A percentile compares a stretch with the other conserved stretches of the same genome.
These are phyloP conservation scores for Solea solea DNA, from an alignment of 2,113 vertebrate species.

Conservation along the genomic window DNA sequence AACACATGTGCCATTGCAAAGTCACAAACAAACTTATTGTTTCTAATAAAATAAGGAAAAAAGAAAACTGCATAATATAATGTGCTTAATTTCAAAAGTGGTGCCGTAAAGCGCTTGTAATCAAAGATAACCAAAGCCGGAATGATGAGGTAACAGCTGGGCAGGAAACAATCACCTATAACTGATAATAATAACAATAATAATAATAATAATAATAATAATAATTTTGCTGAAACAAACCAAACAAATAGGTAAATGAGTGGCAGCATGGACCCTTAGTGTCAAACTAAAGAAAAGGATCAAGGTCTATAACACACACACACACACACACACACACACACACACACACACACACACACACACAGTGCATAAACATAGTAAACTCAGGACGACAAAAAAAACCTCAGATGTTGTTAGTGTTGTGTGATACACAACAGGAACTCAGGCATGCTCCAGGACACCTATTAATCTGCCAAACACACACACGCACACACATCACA, in stretches of 20 bases:
- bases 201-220: constrained; percentile 49
- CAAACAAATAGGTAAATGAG: constrained; percentile 51
- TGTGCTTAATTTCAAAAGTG: constrained; percentile 63
- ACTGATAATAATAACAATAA: constrained; percentile 38
- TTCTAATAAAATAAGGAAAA: constrained; percentile 76
- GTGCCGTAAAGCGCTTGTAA: constrained; percentile 57
- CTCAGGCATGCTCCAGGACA: constrained; percentile 65
- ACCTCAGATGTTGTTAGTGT: constrained; percentile 35
- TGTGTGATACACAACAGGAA: constrained; percentile 68
- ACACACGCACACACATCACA: constrained; percentile 45
- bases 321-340: constrained; percentile 65
- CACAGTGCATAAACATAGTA: constrained; percentile 81
- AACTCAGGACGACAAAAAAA: constrained; percentile 67
- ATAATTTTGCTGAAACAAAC: constrained; percentile 43
- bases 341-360: constrained; percentile 51
- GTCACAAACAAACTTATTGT: constrained; percentile 78
- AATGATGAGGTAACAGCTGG: constrained; percentile 89
- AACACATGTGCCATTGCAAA: constrained; percentile 86
- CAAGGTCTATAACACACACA: constrained; percentile 55
- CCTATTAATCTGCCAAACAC: constrained; percentile 2
- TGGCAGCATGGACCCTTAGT: constrained; percentile 75
- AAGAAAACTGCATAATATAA: constrained; percentile 54
- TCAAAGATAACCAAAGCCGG: constrained; percentile 64
- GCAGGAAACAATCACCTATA: constrained; percentile 74
- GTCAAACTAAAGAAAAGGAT: constrained; percentile 70